Base-by-base conservation (phyloP, 2,113 vertebrate genomes). In the Chelonoidis abingdonii region DNA sequence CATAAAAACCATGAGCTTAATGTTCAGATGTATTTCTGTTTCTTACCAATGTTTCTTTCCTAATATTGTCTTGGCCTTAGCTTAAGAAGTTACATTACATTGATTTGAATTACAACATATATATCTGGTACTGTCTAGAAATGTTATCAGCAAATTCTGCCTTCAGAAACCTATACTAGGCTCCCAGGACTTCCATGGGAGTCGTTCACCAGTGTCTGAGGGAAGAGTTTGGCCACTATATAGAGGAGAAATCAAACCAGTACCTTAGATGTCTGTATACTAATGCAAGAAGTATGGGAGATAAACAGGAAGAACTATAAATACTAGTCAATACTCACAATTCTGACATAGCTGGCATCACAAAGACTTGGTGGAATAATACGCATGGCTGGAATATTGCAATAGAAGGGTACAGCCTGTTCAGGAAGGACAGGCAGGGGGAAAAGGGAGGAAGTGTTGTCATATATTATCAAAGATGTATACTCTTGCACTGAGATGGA, bases 221-320 rank as follows among this genome's bases (percentile, higher is more conserved):
- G 79, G 86, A 90, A 91, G 59, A 29, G 54, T 89, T 94, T 94
- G 90, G 79, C 87, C 72, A n/a, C 54, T 83, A 12, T 76, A 11
- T 3, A 35, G 31, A 35, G 31, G 29, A 7, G 59, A 16, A 35
- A 35, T 65, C 59, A 62, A 62, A 35, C 6, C 29, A 65, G 29
- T 59, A 59, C 12, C 10, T 6, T 59, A 59, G 27, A 29, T 29
- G 27, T 27, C 24, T 59, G 12, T 59, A 59, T 29, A 31, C 11
- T 59, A 59, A 25, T 27, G 27, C 57, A 59, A 59, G 27, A 59
- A 59, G 4, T 16, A 65, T 65, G 59, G 29, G 31, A 31, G 27
- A 65, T 62, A 14, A 25, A 25, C 24, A 57, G 56, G 22, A 57
- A 62, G 59, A 62, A 62, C 29, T 31, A 65, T 31, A 65, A 31